Evolutionary conservation across 1,140 invertebrate genomes (phyloP), one percentile per base, ranked within the genome.

Genomic region (Eueides isabella): DNA sequence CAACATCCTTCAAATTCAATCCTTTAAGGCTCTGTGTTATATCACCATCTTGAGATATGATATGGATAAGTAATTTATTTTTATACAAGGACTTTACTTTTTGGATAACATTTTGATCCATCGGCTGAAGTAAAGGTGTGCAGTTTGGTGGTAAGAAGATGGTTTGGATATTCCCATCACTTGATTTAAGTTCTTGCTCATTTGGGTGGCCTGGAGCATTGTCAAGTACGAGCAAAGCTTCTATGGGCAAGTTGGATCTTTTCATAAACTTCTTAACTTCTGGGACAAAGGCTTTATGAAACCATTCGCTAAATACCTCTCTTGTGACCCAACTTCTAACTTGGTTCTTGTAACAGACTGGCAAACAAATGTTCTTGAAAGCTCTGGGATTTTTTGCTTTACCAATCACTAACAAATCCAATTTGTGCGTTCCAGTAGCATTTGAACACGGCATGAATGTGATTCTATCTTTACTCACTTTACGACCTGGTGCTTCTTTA

Each of bases 111-210:
- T 86, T 89, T 81, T 92, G 88, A n/a, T 94, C 90, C 85, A 94
- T 89, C n/a, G 92, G 88, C 76, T 94, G 93, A 14, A 94, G 71
- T 63, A 90, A 78, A 23, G 85, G 79, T 31, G 92, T 94, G 11
- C 86, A 88, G 77, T 94, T 94, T 31, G 90, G 78, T n/a, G 93
- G 92, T 29, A 94, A 80, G 80, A 90, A 94, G 19, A 84, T 80
- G 2, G 90, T n/a, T 70, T 71, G 82, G 19, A 93, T 87, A n/a
- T 87, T 80, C 62, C 80, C 79, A 79, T 81, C 74, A 68, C 72
- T 78, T 74, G 76, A 76, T n/a, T 75, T 67, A 90, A 77, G 66
- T 72, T 76, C 73, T 74, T 80, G 68, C 75, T 72, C 67, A 26
- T 75, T 68, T 76, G n/a, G 77, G 75, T 76, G 72, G 38, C 71